Evolutionary conservation across 2,797 vertebrate genomes (phyloP), one percentile per base, ranked within the genome.

Genomic region (Stomatorhinus walkeri): DNA sequence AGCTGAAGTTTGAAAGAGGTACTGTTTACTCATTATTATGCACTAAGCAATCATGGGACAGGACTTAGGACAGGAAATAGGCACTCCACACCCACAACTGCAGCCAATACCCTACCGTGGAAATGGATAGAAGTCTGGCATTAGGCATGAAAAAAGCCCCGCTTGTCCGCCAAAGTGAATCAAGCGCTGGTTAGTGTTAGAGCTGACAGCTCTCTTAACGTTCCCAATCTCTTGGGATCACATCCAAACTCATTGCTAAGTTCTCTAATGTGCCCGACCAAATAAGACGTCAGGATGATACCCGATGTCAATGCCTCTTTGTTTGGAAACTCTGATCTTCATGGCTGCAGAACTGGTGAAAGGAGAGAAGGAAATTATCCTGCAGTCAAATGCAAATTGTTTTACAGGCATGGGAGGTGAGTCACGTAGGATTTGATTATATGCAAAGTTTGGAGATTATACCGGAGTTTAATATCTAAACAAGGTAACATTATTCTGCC

Each of bases 1-100:
- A 96, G 88, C 93, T 99, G 93, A 97, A 96, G 93, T 98, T 98
- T 93, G 98, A 99, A 94, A 95, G 97, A 96, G 98, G 98, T 99
- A 90, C 0, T 88, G 93, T 92, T 89, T 8, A 46, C 91, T 36
- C 28, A 72, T 72, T 36, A 72, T 72, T 72, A 72, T 72, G 64
- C 64, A 72, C 64, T 72, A 72, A 36, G 72, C 72, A 40, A 79
- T 79, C 32, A 79, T 79, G 72, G 72, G 72, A 79, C 36, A 40
- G 72, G 72, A 79, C 40, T 79, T 79, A 79, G 32, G 72, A 43
- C 72, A 28, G 72, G 64, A 40, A 52, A 22, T 36, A 54, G 52
- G 49, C 7, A 1, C 61, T 10, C 14, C 43, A 32, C 22, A 72
- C 43, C 6, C 87, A 72, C n/a, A 68, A 12, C n/a, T 16, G 32